Conservation (phyloP, 2,797 vertebrate genomes). For the Botia kubotai region DNA sequence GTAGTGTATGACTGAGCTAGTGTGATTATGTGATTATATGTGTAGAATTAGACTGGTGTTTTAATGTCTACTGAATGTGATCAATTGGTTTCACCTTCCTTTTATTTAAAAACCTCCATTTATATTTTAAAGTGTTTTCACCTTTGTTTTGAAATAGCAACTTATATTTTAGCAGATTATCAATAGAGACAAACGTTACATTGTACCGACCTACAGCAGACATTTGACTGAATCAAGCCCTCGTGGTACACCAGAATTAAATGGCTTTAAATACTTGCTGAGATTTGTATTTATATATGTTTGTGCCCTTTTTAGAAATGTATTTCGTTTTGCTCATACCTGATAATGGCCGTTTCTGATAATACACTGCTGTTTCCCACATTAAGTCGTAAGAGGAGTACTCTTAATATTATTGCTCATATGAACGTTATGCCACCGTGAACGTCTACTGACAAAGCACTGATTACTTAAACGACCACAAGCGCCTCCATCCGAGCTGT, state of each 20-base stretch:
- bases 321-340: neutral
- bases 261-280: neutral
- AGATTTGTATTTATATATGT: neutral
- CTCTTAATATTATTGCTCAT: neutral
- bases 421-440: constrained; percentile 14
- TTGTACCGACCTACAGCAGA: neutral
- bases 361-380: neutral
- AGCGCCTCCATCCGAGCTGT: constrained; percentile 42
- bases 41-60: neutral
- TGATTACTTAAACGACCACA: neutral
- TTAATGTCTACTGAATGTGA: neutral
- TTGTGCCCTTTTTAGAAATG: neutral
- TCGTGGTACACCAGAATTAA: neutral
- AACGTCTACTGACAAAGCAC: constrained; percentile 30
- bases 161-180: neutral
- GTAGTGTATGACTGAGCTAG: neutral
- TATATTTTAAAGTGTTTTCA: neutral
- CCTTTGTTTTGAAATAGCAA: neutral
- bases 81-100: neutral
- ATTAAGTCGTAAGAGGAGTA: neutral
- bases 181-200: neutral
- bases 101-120: neutral
- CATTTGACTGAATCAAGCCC: no score
- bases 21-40: neutral
- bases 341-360: neutral